Base-by-base conservation (phyloP, 2,888 invertebrate species). In the Thymelicus acteon region DNA sequence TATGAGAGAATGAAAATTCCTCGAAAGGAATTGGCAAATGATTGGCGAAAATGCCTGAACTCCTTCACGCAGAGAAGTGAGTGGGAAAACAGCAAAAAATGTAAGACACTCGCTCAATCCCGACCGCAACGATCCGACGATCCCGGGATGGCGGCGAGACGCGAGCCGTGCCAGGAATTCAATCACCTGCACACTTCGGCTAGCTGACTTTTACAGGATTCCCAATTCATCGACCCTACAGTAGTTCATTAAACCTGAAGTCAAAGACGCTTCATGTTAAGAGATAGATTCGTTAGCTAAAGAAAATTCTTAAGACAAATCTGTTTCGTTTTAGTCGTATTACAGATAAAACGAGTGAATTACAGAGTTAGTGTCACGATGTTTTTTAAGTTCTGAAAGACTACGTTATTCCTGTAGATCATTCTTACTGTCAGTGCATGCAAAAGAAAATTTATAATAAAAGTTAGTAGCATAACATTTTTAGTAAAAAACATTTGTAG, bases 31-130 rank as follows among this genome's bases (percentile, higher is more conserved):
- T 85, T 74, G 78, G 78, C 78, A 86, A 86, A 86, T 85, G 79
- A 82, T 82, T 85, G 85, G 87, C 87, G 83, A 89, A 90, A 89
- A 90, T 90, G 76, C 87, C 88, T 73, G 80, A 79, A 76, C 86
- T 87, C 85, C 85, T 81, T 80, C 79, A 75, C 75, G 77, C 77
- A 79, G 78, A 82, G 85, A 84, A 82, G 81, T 80, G 79, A 85
- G 82, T 85, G 83, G 80, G 84, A 84, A 85, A 83, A 85, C 81
- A 85, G 87, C 84, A 84, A 87, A 89, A 91, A 89, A 89, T 89
- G 89, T 85, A 81, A 80, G 79, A 85, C 87, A 88, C 86, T 86
- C 83, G 86, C 79, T 83, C 88, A 91, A 90, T 90, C 88, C 60
- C 82, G 84, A 89, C 91, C 91, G 83, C 89, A 84, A 79, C 80